These are phyloP conservation scores for Thereuonema tuberculata DNA, from an alignment of 1,140 invertebrate genomes.

Conservation along the genomic window DNA sequence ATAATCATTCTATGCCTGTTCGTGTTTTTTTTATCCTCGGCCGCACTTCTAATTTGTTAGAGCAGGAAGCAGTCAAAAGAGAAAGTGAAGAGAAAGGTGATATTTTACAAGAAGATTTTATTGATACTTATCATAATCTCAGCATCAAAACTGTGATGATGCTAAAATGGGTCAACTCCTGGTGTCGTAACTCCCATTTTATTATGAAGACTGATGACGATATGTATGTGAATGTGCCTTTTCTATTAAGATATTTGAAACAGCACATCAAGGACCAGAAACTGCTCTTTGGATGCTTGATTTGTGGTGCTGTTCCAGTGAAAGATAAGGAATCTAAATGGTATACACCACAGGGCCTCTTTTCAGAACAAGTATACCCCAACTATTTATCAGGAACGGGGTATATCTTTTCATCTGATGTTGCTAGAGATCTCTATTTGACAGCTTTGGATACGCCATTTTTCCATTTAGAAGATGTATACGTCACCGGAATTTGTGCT, in stretches of 20 bases:
- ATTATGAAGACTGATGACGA: slow-evolving; percentile 31
- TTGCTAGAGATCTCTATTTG: slow-evolving; percentile 49
- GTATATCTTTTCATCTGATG: slow-evolving; percentile 59
- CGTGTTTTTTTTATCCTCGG: slow-evolving; percentile 14
- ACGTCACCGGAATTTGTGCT: slow-evolving; percentile 49
- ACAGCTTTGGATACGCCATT: slow-evolving; percentile 50
- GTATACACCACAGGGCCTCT: slow-evolving; percentile 67
- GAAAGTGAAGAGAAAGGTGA: slow-evolving; percentile 19
- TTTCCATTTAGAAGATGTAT: slow-evolving; percentile 68
- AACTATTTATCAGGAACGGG: slow-evolving; percentile 71
- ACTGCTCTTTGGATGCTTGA: slow-evolving; percentile 54
- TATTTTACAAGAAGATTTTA: slow-evolving; percentile 23
- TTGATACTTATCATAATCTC: slow-evolving; percentile 28
- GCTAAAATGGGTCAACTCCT: slow-evolving; percentile 24
- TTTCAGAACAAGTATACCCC: slow-evolving; percentile 52
- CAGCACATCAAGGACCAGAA: no score
- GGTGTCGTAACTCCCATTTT: slow-evolving; percentile 23
- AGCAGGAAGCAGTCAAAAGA: background rate
- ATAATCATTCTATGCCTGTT: background rate
- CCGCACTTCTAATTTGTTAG: no score
- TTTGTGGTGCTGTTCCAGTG: slow-evolving; percentile 56
- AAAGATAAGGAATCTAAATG: slow-evolving; percentile 57
- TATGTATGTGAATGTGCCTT: slow-evolving; percentile 33
- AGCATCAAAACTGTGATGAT: slow-evolving; percentile 27
- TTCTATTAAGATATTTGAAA: slow-evolving; percentile 39